Conservation (phyloP, 2,113 vertebrate species). For the Microcebus griseorufus region DNA sequence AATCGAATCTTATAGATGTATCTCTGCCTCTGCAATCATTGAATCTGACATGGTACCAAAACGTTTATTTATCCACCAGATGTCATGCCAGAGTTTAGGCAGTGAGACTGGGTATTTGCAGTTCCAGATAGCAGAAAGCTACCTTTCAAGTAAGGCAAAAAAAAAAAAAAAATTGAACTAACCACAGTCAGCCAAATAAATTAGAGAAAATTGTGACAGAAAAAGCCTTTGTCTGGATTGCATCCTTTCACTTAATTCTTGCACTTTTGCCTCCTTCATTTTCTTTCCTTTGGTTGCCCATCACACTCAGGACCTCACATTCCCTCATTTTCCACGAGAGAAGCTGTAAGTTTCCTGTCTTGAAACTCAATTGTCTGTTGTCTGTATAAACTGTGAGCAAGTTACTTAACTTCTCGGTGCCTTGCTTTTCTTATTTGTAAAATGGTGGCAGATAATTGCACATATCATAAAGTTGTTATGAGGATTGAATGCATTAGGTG, state of each 20-base stretch:
- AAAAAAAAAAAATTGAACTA: neutral
- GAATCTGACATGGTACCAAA: neutral
- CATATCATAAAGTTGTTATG: neutral
- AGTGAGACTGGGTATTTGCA: neutral
- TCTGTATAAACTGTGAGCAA: neutral
- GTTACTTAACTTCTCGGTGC: neutral
- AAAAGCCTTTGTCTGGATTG: neutral
- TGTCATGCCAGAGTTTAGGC: neutral
- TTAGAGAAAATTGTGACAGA: neutral
- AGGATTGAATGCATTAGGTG: neutral
- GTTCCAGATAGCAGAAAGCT: neutral
- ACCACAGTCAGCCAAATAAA: neutral
- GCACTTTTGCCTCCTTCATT: neutral
- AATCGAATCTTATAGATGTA: neutral
- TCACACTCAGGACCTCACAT: neutral
- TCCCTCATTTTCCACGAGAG: neutral
- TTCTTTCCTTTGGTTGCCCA: neutral
- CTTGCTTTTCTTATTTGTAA: constrained; percentile 21
- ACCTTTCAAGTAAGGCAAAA: neutral
- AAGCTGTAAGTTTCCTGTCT: neutral
- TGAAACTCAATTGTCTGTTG: neutral
- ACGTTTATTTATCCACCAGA: neutral
- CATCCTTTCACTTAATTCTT: neutral
- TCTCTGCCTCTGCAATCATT: neutral
- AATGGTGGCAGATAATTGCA: neutral